Base-by-base conservation (phyloP, 2,797 vertebrate genomes). In the Platalea minor region DNA sequence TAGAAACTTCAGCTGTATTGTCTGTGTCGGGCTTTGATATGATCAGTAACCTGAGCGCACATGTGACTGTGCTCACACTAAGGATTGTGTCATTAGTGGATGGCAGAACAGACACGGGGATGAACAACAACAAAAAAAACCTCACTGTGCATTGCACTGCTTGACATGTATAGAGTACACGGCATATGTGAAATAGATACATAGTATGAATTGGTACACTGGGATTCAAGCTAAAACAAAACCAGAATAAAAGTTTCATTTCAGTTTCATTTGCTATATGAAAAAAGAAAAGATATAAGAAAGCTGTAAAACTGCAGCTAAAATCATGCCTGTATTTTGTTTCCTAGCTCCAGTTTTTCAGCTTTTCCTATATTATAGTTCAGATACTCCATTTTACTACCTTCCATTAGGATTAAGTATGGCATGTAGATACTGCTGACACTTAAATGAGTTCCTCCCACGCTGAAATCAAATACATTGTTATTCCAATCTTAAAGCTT, bases 401-500 rank as follows among this genome's bases (percentile, higher is more conserved):
- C 33, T 54, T 33, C 57, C 51, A 61, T 51, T 56, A 90, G 46
- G 21, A 87, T 64, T 83, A 92, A 83, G 73, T 64, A 79, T 8
- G 26, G 53, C n/a, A 65, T 13, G 33, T 31, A 83, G 51, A 50
- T 56, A 79, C 46, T 2, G 3, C 57, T 75, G 41, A 65, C 35
- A 56, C 18, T 51, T 59, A 72, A 90, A 95, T 76, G 64, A 87
- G 48, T 72, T 87, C 63, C 63, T 84, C 83, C 85, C 53, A 84
- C 4, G 2, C 74, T 76, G 69, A 76, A 65, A 92, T 57, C 37
- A 70, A 37, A 51, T 41, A 76, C 37, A 24, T 41, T 61, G 13
- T 67, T 95, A 84, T 70, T 75, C 33, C 29, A 65, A 37, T 69
- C 57, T 78, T 75, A 75, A 75, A 56, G 63, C 41, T 51, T 35